Evolutionary conservation across 2,888 invertebrate species (phyloP), one percentile per base, ranked within the genome.

Genomic region (Nemurella pictetii): DNA sequence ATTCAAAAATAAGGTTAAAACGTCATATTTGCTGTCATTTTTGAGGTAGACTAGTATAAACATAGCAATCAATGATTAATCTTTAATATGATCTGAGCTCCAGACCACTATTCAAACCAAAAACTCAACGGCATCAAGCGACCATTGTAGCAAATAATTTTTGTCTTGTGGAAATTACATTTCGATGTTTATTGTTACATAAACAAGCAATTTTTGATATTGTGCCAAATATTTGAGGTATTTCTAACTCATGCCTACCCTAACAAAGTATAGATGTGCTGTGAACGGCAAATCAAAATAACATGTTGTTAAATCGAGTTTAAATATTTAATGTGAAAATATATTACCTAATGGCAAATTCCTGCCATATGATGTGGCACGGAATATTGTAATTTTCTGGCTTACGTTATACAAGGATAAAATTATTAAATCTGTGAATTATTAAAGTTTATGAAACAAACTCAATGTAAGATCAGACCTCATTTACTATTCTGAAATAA

Each of bases 401-500:
- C n/a, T n/a, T n/a, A n/a, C n/a, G n/a, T 75, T 29, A 78, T 78
- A 77, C 5, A 5, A n/a, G 15, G 28, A 78, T 28, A 20, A 30
- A 30, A 29, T 78, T 78, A 78, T 78, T 78, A 20, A 30, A 27
- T 78, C 28, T 7, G 78, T 29, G 78, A 78, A 78, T 78, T 28
- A 78, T 29, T 78, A 78, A 78, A 78, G 29, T 78, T 78, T 82
- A 82, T 82, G 82, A 82, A 82, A 72, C n/a, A 72, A 72, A 15
- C 32, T 80, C 20, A 72, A 9, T 82, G 82, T 82, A 55, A 82
- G 28, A 36, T 28, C 55, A 29, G 26, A 36, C 55, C 26, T 72
- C 28, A 55, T 82, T 82, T 82, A 82, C 27, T 72, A 82, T 82
- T 82, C 72, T 72, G 26, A 82, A 82, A 72, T 72, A 82, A 82